phyloP scores from a whole-genome alignment of 2,113 vertebrate genomes.

The Spermophilus dauricus region DNA sequence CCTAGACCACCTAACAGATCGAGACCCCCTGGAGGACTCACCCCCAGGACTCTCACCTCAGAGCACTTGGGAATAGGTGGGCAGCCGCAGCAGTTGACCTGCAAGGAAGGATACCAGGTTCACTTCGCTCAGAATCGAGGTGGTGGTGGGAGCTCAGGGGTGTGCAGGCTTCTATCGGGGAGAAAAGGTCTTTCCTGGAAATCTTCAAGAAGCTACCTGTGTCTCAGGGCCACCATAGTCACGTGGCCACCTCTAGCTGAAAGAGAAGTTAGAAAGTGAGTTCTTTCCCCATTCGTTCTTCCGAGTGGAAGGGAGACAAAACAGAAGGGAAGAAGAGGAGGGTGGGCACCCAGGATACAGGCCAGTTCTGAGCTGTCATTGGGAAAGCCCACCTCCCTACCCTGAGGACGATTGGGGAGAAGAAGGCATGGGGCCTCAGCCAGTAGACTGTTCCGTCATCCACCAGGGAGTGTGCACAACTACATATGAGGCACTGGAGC shows the following conservation, averaged over 20 bases:
- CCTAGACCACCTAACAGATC: no score
- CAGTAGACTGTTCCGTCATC: no score
- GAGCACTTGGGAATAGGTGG: neutral
- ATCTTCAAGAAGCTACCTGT: neutral
- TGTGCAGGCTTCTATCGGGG: neutral
- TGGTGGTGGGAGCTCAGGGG: neutral
- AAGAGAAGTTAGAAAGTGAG: neutral
- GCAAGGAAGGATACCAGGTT: neutral
- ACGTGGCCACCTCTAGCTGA: neutral
- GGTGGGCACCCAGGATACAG: neutral
- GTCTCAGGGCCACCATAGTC: neutral
- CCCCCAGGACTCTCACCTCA: neutral
- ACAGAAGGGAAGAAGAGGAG: no score
- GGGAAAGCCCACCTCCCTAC: neutral
- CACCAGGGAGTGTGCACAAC: neutral
- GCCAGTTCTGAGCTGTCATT: fast-evolving
- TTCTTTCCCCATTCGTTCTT: no score
- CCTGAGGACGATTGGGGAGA: neutral
- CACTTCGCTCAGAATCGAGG: neutral
- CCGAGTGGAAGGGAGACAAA: neutral
- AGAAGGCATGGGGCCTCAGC: fast-evolving
- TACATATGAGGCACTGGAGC: neutral
- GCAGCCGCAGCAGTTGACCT: neutral
- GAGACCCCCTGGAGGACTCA: no score
- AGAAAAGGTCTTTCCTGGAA: neutral